phyloP scores from a whole-genome alignment of 2,113 vertebrate species.

The Tor tambroides region DNA sequence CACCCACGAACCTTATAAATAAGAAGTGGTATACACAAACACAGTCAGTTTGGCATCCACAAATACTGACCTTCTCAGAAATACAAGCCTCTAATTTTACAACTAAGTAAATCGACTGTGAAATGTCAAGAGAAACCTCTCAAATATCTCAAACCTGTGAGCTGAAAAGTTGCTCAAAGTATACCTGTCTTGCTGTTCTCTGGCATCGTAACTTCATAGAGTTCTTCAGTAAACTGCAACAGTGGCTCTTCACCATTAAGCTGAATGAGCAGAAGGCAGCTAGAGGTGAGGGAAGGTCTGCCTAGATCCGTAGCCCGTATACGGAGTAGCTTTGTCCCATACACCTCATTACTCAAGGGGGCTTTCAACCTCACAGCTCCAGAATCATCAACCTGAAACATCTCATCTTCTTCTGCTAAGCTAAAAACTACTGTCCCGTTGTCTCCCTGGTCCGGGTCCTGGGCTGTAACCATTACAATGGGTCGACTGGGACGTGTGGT shows the following conservation, averaged over 20 bases:
- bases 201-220: constrained; percentile 78
- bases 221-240: constrained; percentile 78
- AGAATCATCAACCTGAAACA: constrained; percentile 77
- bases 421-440: constrained; percentile 82
- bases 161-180: not conserved
- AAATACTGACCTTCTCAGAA: not conserved
- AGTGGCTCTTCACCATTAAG: constrained; percentile 74
- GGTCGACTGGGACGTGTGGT: constrained; percentile 70
- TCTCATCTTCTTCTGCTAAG: constrained; percentile 69
- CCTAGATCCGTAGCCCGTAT: constrained; percentile 83
- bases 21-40: constrained; percentile 25
- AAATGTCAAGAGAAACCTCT: not conserved
- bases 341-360: constrained; percentile 67
- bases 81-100: not conserved
- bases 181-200: constrained; percentile 87
- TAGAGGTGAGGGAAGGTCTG: constrained; percentile 73
- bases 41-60: not conserved
- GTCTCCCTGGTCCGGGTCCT: constrained; percentile 80
- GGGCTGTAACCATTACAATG: constrained; percentile 72
- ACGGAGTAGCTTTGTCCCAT: constrained; percentile 73
- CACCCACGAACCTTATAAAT: constrained; percentile 80
- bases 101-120: not conserved
- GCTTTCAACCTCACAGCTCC: constrained; percentile 82
- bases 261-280: constrained; percentile 82
- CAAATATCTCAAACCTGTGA: not conserved